These are phyloP conservation scores for Lampris megalopsis DNA, from an alignment of 2,113 vertebrate genomes.

Conservation along the genomic window DNA sequence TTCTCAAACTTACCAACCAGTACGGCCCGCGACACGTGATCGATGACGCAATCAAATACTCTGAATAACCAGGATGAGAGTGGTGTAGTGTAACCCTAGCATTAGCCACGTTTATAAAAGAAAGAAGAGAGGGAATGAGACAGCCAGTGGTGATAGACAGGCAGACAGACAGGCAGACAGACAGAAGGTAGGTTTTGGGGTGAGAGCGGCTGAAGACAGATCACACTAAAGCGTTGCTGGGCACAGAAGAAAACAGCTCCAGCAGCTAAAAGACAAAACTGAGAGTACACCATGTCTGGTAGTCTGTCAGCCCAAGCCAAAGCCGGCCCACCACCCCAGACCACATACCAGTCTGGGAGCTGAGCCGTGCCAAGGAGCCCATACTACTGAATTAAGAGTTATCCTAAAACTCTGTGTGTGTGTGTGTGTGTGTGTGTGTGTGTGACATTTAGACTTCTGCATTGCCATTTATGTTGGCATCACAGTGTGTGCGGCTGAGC, in stretches of 20 bases:
- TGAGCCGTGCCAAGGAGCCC: constrained; percentile 66
- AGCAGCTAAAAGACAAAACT: constrained; percentile 54
- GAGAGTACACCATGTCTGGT: constrained; percentile 75
- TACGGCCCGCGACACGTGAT: too few species aligned
- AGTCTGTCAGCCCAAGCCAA: constrained; percentile 67
- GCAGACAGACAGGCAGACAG: too few species aligned
- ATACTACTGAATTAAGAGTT: constrained; percentile 68
- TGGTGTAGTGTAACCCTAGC: too few species aligned
- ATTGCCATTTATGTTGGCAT: constrained; percentile 79
- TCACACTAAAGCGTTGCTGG: constrained; percentile 42
- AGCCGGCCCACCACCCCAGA: constrained; percentile 73
- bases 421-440: constrained; percentile 57
- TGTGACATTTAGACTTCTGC: constrained; percentile 77
- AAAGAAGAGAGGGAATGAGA: too few species aligned
- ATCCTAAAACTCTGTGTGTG: constrained; percentile 61
- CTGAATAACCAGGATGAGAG: too few species aligned
- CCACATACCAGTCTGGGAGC: constrained; percentile 77
- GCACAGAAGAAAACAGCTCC: constrained; percentile 40
- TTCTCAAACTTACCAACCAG: too few species aligned
- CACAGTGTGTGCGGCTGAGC: constrained; percentile 51
- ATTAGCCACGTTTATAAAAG: too few species aligned
- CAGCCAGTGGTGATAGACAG: too few species aligned
- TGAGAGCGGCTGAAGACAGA: neutral
- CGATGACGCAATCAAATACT: too few species aligned
- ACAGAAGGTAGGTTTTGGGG: too few species aligned